These are phyloP conservation scores for Isaurus tuberculatus DNA, from an alignment of 92 coral and sea anemone genomes.

Conservation along the genomic window DNA sequence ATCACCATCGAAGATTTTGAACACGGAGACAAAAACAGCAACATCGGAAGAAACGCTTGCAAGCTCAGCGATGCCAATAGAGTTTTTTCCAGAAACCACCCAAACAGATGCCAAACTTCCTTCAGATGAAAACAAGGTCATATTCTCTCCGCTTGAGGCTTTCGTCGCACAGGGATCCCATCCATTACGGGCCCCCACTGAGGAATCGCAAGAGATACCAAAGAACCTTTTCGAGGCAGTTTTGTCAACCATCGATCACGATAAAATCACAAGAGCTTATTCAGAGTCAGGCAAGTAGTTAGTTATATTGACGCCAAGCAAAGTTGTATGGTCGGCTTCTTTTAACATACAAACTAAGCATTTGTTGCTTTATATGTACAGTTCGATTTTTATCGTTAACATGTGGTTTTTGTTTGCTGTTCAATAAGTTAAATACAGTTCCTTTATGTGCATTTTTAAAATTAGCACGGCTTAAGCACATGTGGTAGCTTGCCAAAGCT, in stretches of 20 bases:
- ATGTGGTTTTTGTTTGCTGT: too few species aligned
- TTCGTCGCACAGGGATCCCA: constrained; percentile 13
- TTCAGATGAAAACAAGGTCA: constrained; percentile 26
- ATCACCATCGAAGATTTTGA: not conserved
- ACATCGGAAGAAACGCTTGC: not conserved
- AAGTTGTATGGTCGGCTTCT: too few species aligned
- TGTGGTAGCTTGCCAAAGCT: too few species aligned
- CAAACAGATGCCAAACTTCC: not conserved
- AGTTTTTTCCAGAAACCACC: not conserved
- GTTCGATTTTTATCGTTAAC: too few species aligned
- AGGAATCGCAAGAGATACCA: constrained; percentile 8
- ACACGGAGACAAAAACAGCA: not conserved
- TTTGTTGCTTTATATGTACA: too few species aligned
- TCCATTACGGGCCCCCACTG: not conserved
- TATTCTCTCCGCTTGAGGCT: constrained; percentile 16
- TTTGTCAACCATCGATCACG: constrained; percentile 39
- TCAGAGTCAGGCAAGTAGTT: not conserved
- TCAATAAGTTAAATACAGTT: too few species aligned
- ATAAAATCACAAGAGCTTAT: not conserved
- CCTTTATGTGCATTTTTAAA: too few species aligned
- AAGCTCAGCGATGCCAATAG: not conserved
- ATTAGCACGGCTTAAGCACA: too few species aligned
- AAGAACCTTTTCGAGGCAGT: constrained; percentile 41
- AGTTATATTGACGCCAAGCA: not conserved
- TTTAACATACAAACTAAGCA: too few species aligned